Evolutionary conservation across 2,113 vertebrate genomes (phyloP).

Genomic region (Sylvia atricapilla): DNA sequence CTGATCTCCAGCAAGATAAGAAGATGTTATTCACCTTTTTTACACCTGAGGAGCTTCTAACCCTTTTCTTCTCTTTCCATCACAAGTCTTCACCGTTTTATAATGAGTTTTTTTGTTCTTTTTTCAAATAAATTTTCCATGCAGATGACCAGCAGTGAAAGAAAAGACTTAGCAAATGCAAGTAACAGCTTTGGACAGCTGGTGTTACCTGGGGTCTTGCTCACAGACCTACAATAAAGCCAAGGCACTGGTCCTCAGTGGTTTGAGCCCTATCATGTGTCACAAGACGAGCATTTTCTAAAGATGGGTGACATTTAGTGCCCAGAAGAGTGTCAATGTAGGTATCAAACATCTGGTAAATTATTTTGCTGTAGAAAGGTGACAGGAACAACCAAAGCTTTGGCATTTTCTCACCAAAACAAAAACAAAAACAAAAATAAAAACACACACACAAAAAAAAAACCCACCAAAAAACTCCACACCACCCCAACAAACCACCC

Average conservation of each 20-base stretch:
- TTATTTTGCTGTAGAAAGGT: neutral
- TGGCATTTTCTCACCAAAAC: neutral
- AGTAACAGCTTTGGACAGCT: neutral
- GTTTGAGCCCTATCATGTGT: neutral
- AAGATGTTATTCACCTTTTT: neutral
- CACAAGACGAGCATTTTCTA: neutral
- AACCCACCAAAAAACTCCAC: too few relatives aligned
- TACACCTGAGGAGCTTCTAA: neutral
- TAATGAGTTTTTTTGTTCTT: neutral
- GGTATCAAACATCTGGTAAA: neutral
- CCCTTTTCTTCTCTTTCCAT: neutral
- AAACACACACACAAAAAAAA: too few relatives aligned
- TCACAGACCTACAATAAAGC: neutral
- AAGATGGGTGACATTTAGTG: neutral
- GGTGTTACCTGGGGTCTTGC: neutral
- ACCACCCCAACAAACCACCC: too few relatives aligned
- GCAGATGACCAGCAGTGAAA: neutral
- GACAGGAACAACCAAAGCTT: neutral
- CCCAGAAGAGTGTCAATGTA: neutral
- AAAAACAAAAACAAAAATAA: neutral
- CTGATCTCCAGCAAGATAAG: conserved; percentile 26
- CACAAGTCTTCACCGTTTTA: neutral
- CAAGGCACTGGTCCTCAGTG: neutral
- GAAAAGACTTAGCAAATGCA: neutral
- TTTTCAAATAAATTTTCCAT: neutral